Base-by-base conservation (phyloP, 1,140 invertebrate genomes). In the Ceratoteleas bidentatus region DNA sequence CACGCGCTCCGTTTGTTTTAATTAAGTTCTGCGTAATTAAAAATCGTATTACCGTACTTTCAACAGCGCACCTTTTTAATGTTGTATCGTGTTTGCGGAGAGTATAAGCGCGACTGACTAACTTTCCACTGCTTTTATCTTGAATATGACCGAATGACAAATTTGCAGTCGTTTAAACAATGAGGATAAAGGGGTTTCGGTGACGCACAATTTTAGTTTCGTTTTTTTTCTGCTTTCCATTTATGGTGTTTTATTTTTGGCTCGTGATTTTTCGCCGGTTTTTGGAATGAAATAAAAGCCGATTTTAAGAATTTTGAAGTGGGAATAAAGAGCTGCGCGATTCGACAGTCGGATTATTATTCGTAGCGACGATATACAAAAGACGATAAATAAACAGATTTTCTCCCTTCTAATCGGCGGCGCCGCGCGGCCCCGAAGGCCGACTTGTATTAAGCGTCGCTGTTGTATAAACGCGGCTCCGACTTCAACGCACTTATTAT, bases 341-440 rank as follows among this genome's bases (percentile, higher is more conserved):
- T 49, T 49, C 13, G 6, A 15, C 49, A 14, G 16, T n/a, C 11
- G 40, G 43, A 43, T 36, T 15, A 65, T 52, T 54, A 40, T 54
- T 54, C 50, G 49, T 52, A 15, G 10, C 33, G 64, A 56, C 64
- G 53, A 66, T 56, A 50, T 58, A 53, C 33, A 70, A 24, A 70
- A 70, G 56, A 70, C 47, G 68, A 72, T 72, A 72, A 62, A 72
- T 54, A 52, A 72, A 72, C 58, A 72, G 69, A 61, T 72, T 62
- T 65, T 72, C 33, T 70, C 66, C 58, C 58, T 72, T 62, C 69
- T 62, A 72, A 72, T 47, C 57, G 58, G 38, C 43, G 6, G 40
- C 56, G 47, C 57, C 60, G 54, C 6, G 50, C 58, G 54, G 24
- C 56, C 57, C 61, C 50, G 69, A 72, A 72, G 69, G 69, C 40